Conservation (phyloP, 2,113 vertebrate genomes). For the Charadrius vociferus region DNA sequence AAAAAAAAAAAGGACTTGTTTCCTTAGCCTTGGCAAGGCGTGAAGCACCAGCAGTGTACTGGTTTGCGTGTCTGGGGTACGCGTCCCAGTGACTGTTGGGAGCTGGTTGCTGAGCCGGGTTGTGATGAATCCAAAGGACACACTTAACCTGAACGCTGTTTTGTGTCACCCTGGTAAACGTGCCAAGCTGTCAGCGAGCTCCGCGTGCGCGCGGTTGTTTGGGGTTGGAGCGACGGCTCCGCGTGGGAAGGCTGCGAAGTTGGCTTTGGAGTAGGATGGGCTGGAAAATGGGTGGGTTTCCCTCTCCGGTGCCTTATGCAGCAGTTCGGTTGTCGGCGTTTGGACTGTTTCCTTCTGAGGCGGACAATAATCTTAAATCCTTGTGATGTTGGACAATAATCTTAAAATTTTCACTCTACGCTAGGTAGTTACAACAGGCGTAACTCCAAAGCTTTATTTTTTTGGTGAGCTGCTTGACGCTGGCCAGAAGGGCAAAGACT, state of each 20-base stretch:
- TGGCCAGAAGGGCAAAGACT: neutral
- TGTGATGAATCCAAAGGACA: neutral
- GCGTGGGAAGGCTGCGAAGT: neutral
- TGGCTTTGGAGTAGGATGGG: neutral
- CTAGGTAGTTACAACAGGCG: neutral
- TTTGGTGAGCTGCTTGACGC: neutral
- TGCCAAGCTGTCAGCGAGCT: neutral
- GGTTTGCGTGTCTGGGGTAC: neutral
- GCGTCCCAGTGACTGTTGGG: accelerated
- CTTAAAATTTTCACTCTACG: neutral
- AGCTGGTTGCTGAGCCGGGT: neutral
- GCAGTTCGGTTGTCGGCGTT: neutral
- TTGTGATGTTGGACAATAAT: neutral
- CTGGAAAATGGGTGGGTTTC: neutral
- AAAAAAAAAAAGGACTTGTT: neutral
- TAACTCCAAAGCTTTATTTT: neutral
- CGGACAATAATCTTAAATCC: neutral
- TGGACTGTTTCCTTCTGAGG: neutral
- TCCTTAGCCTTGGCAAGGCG: neutral
- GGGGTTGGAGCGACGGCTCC: neutral
- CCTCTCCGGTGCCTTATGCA: neutral
- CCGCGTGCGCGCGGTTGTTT: accelerated
- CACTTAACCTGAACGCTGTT: accelerated
- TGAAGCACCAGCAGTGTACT: neutral
- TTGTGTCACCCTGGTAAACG: neutral